These are phyloP conservation scores for Chrysina gloriosa DNA, from an alignment of 2,888 invertebrate species.

Conservation along the genomic window DNA sequence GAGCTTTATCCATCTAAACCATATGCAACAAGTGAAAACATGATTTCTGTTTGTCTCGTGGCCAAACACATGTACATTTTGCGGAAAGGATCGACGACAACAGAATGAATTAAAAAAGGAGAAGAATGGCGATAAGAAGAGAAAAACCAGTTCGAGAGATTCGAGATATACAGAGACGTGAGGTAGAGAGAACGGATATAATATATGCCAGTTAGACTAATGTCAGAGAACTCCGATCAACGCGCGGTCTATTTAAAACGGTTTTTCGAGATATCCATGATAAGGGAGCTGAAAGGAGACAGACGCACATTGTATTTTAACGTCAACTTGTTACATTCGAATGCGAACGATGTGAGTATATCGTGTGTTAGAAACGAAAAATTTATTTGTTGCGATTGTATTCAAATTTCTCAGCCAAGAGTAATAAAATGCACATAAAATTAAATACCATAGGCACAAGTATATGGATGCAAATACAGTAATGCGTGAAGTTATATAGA, in stretches of 20 bases:
- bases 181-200: conserved; percentile 50
- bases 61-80: conserved; percentile 50
- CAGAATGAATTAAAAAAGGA: not conserved
- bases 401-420: no score
- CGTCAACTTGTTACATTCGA: conserved; percentile 49
- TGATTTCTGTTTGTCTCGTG: conserved; percentile 52
- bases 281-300: conserved; percentile 48
- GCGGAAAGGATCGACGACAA: conserved; percentile 23
- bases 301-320: conserved; percentile 61
- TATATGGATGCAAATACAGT: no score
- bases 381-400: no score
- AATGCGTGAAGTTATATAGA: no score
- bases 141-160: conserved; percentile 57
- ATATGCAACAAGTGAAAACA: conserved; percentile 60
- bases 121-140: not conserved
- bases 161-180: conserved; percentile 52
- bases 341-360: conserved; percentile 41
- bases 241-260: conserved; percentile 58
- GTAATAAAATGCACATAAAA: no score
- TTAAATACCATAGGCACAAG: no score
- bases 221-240: conserved; percentile 53
- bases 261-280: conserved; percentile 55
- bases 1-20: no score
- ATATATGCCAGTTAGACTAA: conserved; percentile 58
- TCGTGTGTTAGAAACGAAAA: conserved; percentile 52